These are phyloP conservation scores for Acleris literana DNA, from an alignment of 2,888 invertebrate species.

Conservation along the genomic window DNA sequence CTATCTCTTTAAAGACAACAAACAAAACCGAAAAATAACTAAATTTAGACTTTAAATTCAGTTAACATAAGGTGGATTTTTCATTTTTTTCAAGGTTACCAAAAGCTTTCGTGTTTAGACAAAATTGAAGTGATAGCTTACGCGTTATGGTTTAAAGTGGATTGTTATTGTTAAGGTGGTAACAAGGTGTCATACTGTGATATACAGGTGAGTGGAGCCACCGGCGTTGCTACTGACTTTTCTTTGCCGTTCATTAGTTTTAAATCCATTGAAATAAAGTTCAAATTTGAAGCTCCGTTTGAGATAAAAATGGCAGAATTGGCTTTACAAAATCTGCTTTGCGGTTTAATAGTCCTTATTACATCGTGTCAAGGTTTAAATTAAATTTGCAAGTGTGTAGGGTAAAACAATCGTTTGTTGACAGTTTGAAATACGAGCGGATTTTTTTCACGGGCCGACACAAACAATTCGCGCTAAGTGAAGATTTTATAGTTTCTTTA, in stretches of 20 bases:
- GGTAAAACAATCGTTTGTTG: constrained; percentile 39
- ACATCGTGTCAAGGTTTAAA: not conserved
- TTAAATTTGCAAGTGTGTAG: not conserved
- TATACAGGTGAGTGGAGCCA: constrained; percentile 68
- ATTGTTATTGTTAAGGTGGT: constrained; percentile 28
- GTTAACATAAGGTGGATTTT: not conserved
- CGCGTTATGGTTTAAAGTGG: constrained; percentile 34
- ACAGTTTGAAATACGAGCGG: constrained; percentile 36
- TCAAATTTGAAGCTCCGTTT: not conserved
- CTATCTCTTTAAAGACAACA: constrained; percentile 53
- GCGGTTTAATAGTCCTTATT: not conserved
- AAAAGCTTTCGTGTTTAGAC: not conserved
- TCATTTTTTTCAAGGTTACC: not conserved
- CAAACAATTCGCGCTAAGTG: constrained; percentile 36
- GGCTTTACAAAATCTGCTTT: not conserved
- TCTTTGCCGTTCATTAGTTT: constrained; percentile 19
- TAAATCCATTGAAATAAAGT: constrained; percentile 25
- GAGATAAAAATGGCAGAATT: too few relatives aligned
- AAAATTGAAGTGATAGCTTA: constrained; percentile 18
- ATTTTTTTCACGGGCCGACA: constrained; percentile 25
- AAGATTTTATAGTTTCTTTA: constrained; percentile 24
- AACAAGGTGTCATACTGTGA: constrained; percentile 70
- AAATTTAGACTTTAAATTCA: not conserved
- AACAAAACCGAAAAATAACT: not conserved
- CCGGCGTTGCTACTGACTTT: constrained; percentile 51